Conservation (phyloP, 2,888 invertebrate genomes). For the Ophion slaviceki region DNA sequence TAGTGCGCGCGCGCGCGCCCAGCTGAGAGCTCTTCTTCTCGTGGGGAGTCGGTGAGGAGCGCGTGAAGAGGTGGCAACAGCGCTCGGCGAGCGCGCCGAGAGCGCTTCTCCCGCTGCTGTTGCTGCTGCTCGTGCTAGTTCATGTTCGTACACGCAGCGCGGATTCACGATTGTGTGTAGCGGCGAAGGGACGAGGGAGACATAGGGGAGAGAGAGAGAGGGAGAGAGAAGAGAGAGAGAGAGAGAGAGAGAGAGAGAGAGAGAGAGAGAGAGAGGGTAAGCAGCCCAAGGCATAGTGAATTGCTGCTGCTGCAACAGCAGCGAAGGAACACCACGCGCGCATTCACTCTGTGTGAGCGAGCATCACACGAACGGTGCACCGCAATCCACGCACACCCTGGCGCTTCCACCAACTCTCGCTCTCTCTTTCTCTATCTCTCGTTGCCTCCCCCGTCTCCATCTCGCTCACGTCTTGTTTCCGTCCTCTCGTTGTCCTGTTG, state of each 20-base stretch:
- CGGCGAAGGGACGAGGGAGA: neutral
- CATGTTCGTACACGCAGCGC: conserved; percentile 38
- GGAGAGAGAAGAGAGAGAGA: conserved; percentile 39
- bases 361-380: conserved; percentile 48
- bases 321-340: conserved; percentile 36
- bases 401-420: conserved; percentile 37
- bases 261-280: conserved; percentile 34
- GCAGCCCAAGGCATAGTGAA: conserved; percentile 53
- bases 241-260: conserved; percentile 18
- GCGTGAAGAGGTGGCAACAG: conserved; percentile 79
- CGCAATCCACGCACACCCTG: conserved; percentile 54
- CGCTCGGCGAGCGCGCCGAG: conserved; percentile 57
- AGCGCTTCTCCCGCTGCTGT: conserved; percentile 36
- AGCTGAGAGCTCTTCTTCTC: conserved; percentile 74
- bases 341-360: conserved; percentile 51
- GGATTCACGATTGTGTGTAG: conserved; percentile 43
- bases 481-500: conserved; percentile 26
- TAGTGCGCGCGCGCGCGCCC: conserved; percentile 73
- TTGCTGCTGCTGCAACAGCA: conserved; percentile 49
- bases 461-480: neutral
- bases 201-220: conserved; percentile 7
- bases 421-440: conserved; percentile 9
- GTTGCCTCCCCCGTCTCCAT: neutral
- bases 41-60: conserved; percentile 51
- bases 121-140: conserved; percentile 15